Percentiles rank a stretch among this genome's conserved stretches.
Evolutionary conservation across 2,888 invertebrate genomes (phyloP).

Genomic region (Lycaena phlaeas): DNA sequence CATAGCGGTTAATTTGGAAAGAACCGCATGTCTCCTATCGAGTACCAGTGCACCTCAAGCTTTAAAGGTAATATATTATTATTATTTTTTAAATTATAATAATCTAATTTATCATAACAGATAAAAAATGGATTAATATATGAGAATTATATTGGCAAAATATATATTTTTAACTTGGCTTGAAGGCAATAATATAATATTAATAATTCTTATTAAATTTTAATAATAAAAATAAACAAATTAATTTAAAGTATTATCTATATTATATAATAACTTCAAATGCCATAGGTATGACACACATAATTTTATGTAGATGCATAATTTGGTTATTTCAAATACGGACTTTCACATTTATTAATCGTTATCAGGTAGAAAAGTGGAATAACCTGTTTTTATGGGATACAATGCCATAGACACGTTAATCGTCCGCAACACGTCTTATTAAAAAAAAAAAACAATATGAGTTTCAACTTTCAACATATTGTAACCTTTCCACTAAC

Average conservation of each 20-base stretch:
- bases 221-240: too few relatives aligned
- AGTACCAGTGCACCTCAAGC: constrained; percentile 40
- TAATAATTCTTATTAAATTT: too few relatives aligned
- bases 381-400: constrained; percentile 3
- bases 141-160: too few relatives aligned
- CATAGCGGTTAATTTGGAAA: constrained; percentile 43
- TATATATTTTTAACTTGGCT: too few relatives aligned
- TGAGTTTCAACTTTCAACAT: neutral
- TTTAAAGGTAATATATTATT: constrained; percentile 39
- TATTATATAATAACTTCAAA: neutral
- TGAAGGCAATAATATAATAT: too few relatives aligned
- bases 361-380: neutral
- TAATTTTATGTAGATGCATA: neutral
- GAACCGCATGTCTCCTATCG: constrained; percentile 35
- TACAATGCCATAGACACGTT: neutral
- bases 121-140: too few relatives aligned
- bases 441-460: too few relatives aligned
- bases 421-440: neutral
- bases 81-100: neutral
- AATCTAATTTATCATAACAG: too few relatives aligned
- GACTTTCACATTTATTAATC: neutral
- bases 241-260: too few relatives aligned
- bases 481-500: too few relatives aligned
- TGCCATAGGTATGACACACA: neutral
- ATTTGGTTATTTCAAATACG: neutral